Evolutionary conservation across 2,113 vertebrate species (phyloP), one percentile per base, ranked within the genome.

Genomic region (Elachura formosa): DNA sequence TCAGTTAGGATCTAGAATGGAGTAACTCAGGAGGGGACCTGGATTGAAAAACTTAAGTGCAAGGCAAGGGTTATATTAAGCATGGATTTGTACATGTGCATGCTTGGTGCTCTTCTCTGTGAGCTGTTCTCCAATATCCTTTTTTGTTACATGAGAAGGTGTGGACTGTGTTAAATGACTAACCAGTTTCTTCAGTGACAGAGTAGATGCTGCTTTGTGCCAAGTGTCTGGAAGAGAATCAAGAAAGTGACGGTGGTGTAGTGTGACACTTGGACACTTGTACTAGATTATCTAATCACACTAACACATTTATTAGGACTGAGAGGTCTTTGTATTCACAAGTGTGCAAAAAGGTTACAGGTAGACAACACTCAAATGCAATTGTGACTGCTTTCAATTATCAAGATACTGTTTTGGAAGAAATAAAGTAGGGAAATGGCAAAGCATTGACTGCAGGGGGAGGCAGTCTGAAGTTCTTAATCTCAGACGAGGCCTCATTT

Each of bases 1-100:
- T 45, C 58, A 54, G 0, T 46, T 72, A 5, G 0, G 0, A 16
- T 13, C 29, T 31, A 8, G 49, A 59, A 34, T 1, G 2, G 34
- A 63, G 28, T 36, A 31, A 54, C 40, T 87, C 24, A 12, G 52
- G 41, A 38, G 25, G 25, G 46, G 29, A 29, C 14, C 80, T 84
- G 15, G 8, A 17, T 7, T 54, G 49, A 40, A 55, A 38, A 77
- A 55, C 7, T 4, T 4, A 22, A 26, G 10, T 77, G 23, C 21
- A 21, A 26, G 20, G 20, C 67, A 38, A 45, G n/a, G 38, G 9
- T 75, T 54, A 14, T 24, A 23, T 72, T 71, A 49, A 40, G 36
- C 36, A 56, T 62, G 26, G 34, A 17, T 49, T 49, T 26, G 33
- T 34, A 1, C 8, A 3, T 11, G 20, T 43, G 11, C 15, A 4